phyloP scores from a whole-genome alignment of 2,888 invertebrate genomes.

The Drymonia ruficornis region DNA sequence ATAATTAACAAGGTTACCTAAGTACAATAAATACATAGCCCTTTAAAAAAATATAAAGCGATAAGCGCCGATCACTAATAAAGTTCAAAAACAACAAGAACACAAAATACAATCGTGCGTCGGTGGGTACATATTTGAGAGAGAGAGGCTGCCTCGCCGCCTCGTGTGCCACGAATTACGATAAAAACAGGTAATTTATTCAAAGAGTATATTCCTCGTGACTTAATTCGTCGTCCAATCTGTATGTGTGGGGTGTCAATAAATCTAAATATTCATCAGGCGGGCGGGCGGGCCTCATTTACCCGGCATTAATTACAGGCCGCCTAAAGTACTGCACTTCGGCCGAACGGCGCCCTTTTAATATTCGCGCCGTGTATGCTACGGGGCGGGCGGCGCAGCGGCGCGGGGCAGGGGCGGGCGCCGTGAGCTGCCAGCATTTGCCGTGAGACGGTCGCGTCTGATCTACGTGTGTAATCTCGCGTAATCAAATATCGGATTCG shows the following conservation, averaged over 20 bases:
- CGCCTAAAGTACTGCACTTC: conserved; percentile 27
- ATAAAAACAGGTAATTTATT: conserved; percentile 58
- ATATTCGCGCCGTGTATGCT: conserved; percentile 39
- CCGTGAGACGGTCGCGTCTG: too few species aligned
- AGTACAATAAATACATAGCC: conserved; percentile 22
- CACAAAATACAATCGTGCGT: conserved; percentile 29
- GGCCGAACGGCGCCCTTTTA: conserved; percentile 34
- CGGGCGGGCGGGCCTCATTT: conserved; percentile 35
- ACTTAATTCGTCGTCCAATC: conserved; percentile 44
- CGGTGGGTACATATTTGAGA: too few species aligned
- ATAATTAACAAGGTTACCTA: neutral
- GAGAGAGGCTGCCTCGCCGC: conserved; percentile 3
- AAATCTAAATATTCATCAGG: conserved; percentile 67
- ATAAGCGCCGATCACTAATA: conserved; percentile 27
- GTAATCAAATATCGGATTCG: too few species aligned
- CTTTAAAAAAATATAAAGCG: conserved; percentile 23
- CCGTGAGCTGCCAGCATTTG: neutral
- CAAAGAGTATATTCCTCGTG: conserved; percentile 45
- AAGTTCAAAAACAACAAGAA: conserved; percentile 21
- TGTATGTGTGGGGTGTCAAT: conserved; percentile 51
- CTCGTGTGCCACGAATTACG: conserved; percentile 30
- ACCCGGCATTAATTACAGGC: conserved; percentile 48
- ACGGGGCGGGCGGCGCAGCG: conserved; percentile 9
- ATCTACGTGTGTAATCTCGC: too few species aligned
- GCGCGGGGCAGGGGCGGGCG: too few species aligned